Conservation (phyloP, 2,113 vertebrate species). For the Riparia riparia region DNA sequence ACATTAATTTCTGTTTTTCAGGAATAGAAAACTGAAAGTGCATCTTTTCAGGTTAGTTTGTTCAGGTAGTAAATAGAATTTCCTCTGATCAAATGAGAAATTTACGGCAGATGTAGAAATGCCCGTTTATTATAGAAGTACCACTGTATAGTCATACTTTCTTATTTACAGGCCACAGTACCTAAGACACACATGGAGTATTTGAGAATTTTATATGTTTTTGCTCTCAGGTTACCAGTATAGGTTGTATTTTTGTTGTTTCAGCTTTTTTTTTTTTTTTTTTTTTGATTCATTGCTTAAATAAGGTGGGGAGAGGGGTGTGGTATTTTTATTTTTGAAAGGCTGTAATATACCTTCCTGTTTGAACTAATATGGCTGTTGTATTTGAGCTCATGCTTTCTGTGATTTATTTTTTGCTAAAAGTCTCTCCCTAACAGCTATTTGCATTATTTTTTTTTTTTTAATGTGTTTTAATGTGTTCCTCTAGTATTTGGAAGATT, state of each 20-base stretch:
- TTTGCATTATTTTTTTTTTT: neutral
- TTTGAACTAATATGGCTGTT: neutral
- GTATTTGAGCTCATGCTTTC: neutral
- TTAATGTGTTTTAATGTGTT: neutral
- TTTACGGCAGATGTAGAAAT: neutral
- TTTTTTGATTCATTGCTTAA: neutral
- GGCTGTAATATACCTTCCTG: neutral
- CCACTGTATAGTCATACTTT: neutral
- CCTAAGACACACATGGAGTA: neutral
- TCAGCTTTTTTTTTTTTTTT: neutral
- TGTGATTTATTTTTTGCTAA: neutral
- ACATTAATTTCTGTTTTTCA: neutral
- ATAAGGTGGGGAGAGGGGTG: accelerated
- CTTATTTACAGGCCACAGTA: neutral
- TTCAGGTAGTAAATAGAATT: neutral
- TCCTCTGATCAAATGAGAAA: neutral
- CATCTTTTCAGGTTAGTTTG: neutral
- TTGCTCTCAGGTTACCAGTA: neutral
- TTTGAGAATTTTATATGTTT: neutral
- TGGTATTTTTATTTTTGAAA: neutral
- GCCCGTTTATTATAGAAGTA: neutral
- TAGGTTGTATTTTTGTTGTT: neutral
- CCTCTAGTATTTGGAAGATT: neutral
- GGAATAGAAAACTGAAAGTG: neutral
- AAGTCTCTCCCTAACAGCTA: neutral